A percentile compares a stretch with the other conserved stretches of the same genome.
Evolutionary conservation across 2,888 invertebrate genomes (phyloP).

Genomic region (Lissocephala sabroskyi): DNA sequence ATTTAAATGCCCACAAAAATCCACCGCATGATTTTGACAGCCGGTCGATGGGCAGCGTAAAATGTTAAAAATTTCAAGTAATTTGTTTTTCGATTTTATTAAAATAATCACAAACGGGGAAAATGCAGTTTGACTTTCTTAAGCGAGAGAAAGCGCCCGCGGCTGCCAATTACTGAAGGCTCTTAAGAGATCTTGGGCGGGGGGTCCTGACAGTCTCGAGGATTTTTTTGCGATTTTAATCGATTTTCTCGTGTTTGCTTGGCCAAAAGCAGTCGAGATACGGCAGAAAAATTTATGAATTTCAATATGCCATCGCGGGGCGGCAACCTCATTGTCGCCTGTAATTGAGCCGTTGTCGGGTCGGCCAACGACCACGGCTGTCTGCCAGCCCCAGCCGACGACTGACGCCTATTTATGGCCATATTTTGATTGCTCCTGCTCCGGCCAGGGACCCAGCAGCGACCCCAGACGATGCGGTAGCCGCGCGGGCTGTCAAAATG

Average conservation of each 20-base stretch:
- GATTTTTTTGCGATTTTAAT: too few species aligned
- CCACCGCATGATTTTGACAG: slow-evolving; percentile 57
- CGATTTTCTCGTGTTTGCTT: too few species aligned
- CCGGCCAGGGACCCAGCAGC: background rate
- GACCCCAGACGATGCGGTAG: slow-evolving; percentile 15
- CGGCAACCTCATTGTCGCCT: background rate
- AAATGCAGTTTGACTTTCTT: too few species aligned
- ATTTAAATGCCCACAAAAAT: slow-evolving; percentile 47
- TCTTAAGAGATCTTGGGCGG: too few species aligned
- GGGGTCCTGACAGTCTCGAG: too few species aligned
- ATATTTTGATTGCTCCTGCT: slow-evolving; percentile 47
- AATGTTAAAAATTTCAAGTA: too few species aligned
- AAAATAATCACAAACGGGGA: too few species aligned
- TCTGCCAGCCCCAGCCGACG: background rate
- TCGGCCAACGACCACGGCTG: background rate
- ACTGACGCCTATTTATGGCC: slow-evolving; percentile 45
- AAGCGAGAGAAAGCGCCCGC: too few species aligned
- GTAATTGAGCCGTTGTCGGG: slow-evolving; percentile 4
- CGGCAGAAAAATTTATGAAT: background rate
- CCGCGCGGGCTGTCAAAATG: slow-evolving; percentile 39
- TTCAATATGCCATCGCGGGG: background rate
- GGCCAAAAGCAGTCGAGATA: slow-evolving; percentile 2
- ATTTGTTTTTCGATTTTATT: too few species aligned
- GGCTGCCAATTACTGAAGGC: too few species aligned
- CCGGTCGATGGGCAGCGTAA: slow-evolving; percentile 44